Percentiles rank a stretch among this genome's conserved stretches.
Conservation (phyloP, 2,797 vertebrate genomes). For the Enteromius fasciolatus region DNA sequence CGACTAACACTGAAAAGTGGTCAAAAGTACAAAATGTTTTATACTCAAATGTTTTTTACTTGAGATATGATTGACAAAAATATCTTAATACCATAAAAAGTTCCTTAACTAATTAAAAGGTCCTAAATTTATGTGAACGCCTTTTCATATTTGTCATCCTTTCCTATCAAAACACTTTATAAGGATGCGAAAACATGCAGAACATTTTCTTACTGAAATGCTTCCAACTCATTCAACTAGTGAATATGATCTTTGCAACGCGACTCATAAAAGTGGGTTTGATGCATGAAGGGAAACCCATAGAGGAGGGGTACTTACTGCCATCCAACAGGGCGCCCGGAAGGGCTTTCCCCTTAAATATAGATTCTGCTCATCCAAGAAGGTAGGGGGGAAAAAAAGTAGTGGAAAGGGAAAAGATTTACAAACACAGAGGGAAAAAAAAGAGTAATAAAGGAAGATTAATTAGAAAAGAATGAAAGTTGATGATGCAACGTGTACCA, state of each 20-base stretch:
- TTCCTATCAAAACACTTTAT: no score
- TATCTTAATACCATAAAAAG: not conserved
- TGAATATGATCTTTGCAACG: not conserved
- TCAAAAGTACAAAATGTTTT: not conserved
- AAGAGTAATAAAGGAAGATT: conserved; percentile 35
- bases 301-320: conserved; percentile 86
- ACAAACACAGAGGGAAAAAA: conserved; percentile 42
- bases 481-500: not conserved
- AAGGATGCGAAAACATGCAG: no score
- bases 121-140: no score
- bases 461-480: conserved; percentile 27
- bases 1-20: not conserved
- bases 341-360: conserved; percentile 98
- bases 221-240: not conserved
- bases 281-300: conserved; percentile 28
- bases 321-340: conserved; percentile 92
- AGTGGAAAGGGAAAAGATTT: conserved; percentile 50
- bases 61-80: not conserved
- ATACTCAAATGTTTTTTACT: not conserved
- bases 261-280: not conserved
- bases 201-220: not conserved
- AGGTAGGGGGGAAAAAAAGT: conserved; percentile 53
- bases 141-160: no score
- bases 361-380: conserved; percentile 88
- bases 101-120: not conserved